These are phyloP conservation scores for Xenus cinereus DNA, from an alignment of 2,113 vertebrate species.

Conservation along the genomic window DNA sequence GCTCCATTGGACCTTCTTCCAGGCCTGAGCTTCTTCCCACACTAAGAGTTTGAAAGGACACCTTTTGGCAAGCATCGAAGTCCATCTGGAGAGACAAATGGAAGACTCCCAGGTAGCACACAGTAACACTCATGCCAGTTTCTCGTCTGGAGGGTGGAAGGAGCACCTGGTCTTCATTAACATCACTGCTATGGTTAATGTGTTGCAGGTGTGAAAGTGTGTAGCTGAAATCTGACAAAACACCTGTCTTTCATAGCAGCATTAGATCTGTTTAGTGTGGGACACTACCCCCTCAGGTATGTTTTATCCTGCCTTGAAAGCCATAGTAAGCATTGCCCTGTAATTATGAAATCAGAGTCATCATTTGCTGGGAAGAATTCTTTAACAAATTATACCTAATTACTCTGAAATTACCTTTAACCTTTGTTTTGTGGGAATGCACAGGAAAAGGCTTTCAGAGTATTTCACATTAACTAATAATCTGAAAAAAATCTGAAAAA, in stretches of 20 bases:
- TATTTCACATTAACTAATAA: too few species aligned
- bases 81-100: neutral
- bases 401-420: constrained; percentile 74
- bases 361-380: constrained; percentile 71
- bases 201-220: constrained; percentile 84
- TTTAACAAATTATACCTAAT: constrained; percentile 76
- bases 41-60: neutral
- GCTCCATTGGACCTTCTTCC: neutral
- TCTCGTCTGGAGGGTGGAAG: constrained; percentile 66
- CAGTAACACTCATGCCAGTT: constrained; percentile 64
- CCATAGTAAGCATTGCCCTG: constrained; percentile 67
- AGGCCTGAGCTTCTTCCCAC: neutral
- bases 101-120: constrained; percentile 26
- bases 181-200: constrained; percentile 79
- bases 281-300: constrained; percentile 60
- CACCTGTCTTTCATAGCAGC: constrained; percentile 73
- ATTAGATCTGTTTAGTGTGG: constrained; percentile 63
- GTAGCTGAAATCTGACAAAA: constrained; percentile 75
- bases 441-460: too few species aligned
- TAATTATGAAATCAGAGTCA: constrained; percentile 63
- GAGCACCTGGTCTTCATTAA: constrained; percentile 89
- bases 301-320: constrained; percentile 74
- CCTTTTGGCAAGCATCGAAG: neutral
- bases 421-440: too few species aligned
- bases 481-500: too few species aligned